Percentiles rank a stretch among this genome's conserved stretches.
Conservation (phyloP, 1,140 invertebrate genomes). For the Micrasema minimum region DNA sequence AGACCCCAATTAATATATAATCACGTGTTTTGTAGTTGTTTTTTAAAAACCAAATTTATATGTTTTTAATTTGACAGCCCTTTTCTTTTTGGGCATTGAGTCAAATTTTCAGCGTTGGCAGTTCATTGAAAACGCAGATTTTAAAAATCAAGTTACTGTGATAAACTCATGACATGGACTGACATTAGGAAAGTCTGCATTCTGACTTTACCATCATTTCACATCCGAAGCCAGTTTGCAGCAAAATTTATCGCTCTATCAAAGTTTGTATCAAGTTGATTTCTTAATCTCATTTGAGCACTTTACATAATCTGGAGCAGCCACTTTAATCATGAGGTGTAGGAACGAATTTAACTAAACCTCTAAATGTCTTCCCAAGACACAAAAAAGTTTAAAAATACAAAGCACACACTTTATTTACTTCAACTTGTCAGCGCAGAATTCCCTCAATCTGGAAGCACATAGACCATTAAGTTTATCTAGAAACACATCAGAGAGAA, state of each 20-base stretch:
- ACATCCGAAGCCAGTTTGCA: neutral
- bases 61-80: neutral
- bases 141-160: neutral
- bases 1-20: too few species aligned
- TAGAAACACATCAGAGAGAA: too few species aligned
- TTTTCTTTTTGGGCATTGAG: too few species aligned
- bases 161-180: neutral
- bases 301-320: conserved; percentile 28
- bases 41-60: too few species aligned
- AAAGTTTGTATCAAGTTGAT: conserved; percentile 35
- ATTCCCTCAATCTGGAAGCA: neutral
- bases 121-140: conserved; percentile 5
- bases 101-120: neutral
- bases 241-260: conserved; percentile 34
- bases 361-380: conserved; percentile 19
- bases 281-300: conserved; percentile 39
- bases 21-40: too few species aligned
- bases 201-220: neutral
- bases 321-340: conserved; percentile 25
- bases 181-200: neutral
- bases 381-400: too few species aligned
- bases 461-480: too few species aligned
- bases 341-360: conserved; percentile 16
- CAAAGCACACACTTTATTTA: conserved; percentile 19
- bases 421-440: neutral